phyloP scores from a whole-genome alignment of 2,797 vertebrate species.

The Channallabes apus region DNA sequence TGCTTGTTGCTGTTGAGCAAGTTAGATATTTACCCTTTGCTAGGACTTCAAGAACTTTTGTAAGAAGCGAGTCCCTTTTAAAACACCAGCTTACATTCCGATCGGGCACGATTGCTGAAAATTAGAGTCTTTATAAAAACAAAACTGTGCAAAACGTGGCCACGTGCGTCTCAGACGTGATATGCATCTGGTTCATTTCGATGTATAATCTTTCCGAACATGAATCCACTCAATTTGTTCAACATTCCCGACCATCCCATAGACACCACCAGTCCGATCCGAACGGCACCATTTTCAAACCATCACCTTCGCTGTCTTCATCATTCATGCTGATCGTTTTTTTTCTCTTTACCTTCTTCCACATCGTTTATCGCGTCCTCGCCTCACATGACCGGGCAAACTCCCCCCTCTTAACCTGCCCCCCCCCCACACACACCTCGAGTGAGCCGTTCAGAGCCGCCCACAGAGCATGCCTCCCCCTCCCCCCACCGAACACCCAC shows the following conservation, averaged over 20 bases:
- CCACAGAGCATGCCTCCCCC: constrained; percentile 2
- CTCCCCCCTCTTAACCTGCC: background rate
- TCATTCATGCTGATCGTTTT: background rate
- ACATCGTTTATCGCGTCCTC: background rate
- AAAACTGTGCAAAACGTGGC: background rate
- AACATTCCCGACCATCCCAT: background rate
- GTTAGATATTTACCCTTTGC: background rate
- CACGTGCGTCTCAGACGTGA: too few relatives aligned
- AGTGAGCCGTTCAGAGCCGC: constrained; percentile 21
- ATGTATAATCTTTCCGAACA: background rate
- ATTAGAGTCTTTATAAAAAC: background rate
- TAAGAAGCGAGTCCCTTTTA: background rate
- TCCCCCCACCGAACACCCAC: background rate
- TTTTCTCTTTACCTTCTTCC: background rate
- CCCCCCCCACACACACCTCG: background rate
- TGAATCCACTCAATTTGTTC: too few relatives aligned
- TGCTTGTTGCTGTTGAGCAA: too few relatives aligned
- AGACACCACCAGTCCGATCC: background rate
- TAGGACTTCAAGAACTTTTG: background rate
- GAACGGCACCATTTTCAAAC: constrained; percentile 11
- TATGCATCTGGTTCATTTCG: background rate
- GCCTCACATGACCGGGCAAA: background rate
- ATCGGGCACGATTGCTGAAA: too few relatives aligned
- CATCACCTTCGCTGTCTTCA: background rate
- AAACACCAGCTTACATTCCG: background rate